Conservation (phyloP, 2,113 vertebrate genomes). For the Pseudorasbora parva region DNA sequence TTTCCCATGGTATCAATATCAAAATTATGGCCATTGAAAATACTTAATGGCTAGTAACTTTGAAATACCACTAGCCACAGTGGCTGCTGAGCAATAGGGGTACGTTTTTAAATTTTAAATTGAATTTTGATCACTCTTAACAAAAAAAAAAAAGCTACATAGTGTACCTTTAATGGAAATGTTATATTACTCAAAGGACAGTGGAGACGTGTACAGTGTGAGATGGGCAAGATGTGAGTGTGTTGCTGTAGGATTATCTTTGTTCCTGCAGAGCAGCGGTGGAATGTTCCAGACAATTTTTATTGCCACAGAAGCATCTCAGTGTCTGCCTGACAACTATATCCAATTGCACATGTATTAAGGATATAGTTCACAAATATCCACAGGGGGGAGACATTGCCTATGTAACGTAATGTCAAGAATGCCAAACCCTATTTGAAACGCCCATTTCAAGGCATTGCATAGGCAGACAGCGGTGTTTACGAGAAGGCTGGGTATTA, state of each 20-base stretch:
- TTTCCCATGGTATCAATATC: too few species aligned
- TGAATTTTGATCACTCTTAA: too few species aligned
- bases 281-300: background rate
- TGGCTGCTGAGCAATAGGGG: background rate
- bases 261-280: background rate
- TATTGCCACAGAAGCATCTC: background rate
- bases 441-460: background rate
- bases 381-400: conserved; percentile 25
- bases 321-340: background rate
- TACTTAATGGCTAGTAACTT: background rate
- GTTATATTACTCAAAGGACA: background rate
- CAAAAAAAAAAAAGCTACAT: too few species aligned
- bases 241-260: background rate
- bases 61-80: background rate
- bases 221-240: too few species aligned
- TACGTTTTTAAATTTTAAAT: too few species aligned
- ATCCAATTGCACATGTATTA: background rate
- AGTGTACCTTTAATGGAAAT: background rate
- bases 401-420: background rate
- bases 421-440: background rate
- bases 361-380: background rate
- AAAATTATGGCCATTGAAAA: background rate
- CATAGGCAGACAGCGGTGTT: background rate
- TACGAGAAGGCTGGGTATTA: background rate
- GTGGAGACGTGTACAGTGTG: background rate